Evolutionary conservation across 2,797 vertebrate genomes (phyloP), one percentile per base, ranked within the genome.

Genomic region (Gadopsis marmoratus): DNA sequence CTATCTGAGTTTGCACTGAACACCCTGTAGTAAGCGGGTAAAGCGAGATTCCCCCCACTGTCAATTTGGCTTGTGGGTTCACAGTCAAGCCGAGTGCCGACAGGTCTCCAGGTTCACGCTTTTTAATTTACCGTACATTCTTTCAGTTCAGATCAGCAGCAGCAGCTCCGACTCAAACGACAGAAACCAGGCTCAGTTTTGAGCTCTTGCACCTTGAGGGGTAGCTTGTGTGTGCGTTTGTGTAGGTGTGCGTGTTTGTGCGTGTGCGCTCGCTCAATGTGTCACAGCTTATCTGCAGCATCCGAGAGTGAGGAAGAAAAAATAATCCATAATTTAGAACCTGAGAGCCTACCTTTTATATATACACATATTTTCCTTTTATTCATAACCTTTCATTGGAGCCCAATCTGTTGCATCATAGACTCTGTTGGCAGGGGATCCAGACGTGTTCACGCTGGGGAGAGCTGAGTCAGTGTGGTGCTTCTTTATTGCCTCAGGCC

Each of bases 381-480:
- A 91, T 92, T 93, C 83, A 81, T 26, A 74, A 73, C 60, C 87
- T 93, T 93, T 93, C 72, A 86, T 78, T 83, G 62, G 64, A 82
- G 43, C 54, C 65, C 61, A 79, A 80, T 82, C 78, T 77, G 85
- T 92, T 91, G 91, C 93, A 92, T 94, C 90, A 93, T 76, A 88
- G 86, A 72, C 71, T 74, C 60, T 70, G 78, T 79, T 91, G 89
- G 91, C 89, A 86, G 87, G 72, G 82, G 69, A 90, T 81, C 73
- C 82, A 87, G 85, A 88, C 82, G 43, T 53, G 70, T 33, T 89
- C 90, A 85, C 90, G 65, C 73, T 56, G 56, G 91, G 85, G 82
- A 89, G 71, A 84, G 91, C 89, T 87, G 91, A 93, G 85, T 93
- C 92, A 93, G 92, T 86, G 81, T 80, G 83, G 74, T 83, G 83